phyloP scores from a whole-genome alignment of 2,888 invertebrate species.

The Cataglyphis rosenhaueri region DNA sequence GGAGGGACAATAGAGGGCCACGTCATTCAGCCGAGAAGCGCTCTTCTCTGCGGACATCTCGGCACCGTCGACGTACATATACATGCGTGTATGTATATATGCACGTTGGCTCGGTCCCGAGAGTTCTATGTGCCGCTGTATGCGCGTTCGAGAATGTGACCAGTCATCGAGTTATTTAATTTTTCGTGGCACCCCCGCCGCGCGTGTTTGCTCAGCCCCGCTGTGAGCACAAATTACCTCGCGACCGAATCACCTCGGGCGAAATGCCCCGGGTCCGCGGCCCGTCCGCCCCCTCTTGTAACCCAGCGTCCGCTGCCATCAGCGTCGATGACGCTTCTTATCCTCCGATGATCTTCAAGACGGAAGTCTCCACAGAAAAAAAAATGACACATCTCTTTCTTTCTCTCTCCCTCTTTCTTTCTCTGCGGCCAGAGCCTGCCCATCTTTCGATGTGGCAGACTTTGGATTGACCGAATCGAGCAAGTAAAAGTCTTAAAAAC shows the following conservation, averaged over 20 bases:
- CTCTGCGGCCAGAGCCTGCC: background rate
- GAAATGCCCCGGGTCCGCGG: constrained; percentile 67
- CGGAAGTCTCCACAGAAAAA: constrained; percentile 45
- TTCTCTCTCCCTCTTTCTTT: background rate
- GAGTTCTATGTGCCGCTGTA: constrained; percentile 60
- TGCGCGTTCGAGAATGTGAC: constrained; percentile 86
- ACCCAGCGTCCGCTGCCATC: constrained; percentile 66
- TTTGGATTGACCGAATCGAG: constrained; percentile 14
- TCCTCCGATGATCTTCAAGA: constrained; percentile 64
- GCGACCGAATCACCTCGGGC: constrained; percentile 86
- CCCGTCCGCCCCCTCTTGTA: constrained; percentile 55
- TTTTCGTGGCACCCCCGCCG: constrained; percentile 86
- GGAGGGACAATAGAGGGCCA: constrained; percentile 66
- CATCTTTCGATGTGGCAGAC: constrained; percentile 34
- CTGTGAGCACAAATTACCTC: constrained; percentile 89
- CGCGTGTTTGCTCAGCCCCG: constrained; percentile 88
- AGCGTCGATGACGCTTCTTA: constrained; percentile 68
- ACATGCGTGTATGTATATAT: constrained; percentile 42
- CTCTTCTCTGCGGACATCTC: constrained; percentile 69
- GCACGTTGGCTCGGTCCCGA: constrained; percentile 40
- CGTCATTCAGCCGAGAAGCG: constrained; percentile 75
- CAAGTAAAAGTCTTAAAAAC: constrained; percentile 9
- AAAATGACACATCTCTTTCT: constrained; percentile 29
- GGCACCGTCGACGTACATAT: constrained; percentile 83
- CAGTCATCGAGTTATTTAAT: constrained; percentile 88